Percentiles rank a stretch among this genome's conserved stretches.
Conservation (phyloP, 2,113 vertebrate genomes). For the Nicator chloris region DNA sequence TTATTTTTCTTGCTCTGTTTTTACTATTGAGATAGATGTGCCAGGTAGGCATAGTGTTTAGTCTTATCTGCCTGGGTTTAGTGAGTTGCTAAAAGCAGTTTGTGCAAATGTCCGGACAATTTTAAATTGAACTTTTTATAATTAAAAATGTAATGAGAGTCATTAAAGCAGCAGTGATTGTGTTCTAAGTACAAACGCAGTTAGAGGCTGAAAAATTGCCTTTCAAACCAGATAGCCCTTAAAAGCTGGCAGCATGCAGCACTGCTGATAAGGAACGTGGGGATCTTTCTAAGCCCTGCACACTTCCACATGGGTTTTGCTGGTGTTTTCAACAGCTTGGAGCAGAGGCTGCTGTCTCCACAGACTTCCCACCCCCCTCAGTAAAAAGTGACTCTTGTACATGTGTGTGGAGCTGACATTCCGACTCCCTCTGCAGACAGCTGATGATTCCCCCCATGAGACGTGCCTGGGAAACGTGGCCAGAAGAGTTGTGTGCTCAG, state of each 20-base stretch:
- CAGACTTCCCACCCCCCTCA: background rate
- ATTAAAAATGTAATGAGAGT: background rate
- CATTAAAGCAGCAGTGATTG: background rate
- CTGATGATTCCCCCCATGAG: background rate
- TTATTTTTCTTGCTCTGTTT: background rate
- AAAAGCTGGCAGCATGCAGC: background rate
- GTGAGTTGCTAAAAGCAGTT: background rate
- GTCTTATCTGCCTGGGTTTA: background rate
- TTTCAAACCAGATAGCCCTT: background rate
- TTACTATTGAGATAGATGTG: background rate
- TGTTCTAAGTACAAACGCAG: background rate
- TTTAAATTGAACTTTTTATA: background rate
- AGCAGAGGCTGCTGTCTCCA: background rate
- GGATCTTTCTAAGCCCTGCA: background rate
- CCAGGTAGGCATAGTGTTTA: background rate
- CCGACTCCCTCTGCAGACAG: background rate
- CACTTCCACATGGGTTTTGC: accelerated
- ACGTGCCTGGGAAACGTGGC: accelerated
- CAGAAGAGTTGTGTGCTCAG: background rate
- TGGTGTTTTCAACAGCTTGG: background rate
- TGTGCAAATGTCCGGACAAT: background rate
- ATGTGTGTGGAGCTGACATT: accelerated
- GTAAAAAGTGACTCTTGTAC: background rate
- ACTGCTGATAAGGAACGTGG: background rate
- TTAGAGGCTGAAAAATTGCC: background rate